Conservation (phyloP, 2,888 invertebrate species). For the Xestoiulus laeticollis region DNA sequence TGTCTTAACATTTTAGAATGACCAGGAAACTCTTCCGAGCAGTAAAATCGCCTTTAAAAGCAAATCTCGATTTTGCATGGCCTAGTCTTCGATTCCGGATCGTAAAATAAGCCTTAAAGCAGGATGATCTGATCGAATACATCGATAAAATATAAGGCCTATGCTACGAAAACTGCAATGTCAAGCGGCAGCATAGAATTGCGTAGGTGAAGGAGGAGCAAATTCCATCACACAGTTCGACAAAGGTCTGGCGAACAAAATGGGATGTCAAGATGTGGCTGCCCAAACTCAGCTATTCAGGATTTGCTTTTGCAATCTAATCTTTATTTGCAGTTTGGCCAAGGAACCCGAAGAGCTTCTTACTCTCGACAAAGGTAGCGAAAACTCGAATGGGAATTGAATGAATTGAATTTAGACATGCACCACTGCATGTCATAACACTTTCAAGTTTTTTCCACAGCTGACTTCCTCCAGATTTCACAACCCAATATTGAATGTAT, state of each 20-base stretch:
- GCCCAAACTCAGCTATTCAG: background rate
- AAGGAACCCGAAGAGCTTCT: slow-evolving; percentile 10
- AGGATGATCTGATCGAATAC: slow-evolving; percentile 30
- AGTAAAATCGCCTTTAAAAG: background rate
- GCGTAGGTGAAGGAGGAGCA: background rate
- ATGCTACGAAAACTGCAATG: background rate
- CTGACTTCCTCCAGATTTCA: background rate
- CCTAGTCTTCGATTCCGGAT: background rate
- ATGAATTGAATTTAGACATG: background rate
- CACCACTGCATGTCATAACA: background rate
- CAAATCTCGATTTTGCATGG: slow-evolving; percentile 2
- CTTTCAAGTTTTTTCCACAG: background rate
- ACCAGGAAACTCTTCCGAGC: background rate
- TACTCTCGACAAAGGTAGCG: background rate
- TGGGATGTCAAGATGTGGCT: slow-evolving; percentile 10
- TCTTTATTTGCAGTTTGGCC: slow-evolving; percentile 28
- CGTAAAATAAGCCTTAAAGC: slow-evolving; percentile 1
- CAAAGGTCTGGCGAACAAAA: slow-evolving; percentile 20
- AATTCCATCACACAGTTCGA: background rate
- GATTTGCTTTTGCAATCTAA: slow-evolving; percentile 25
- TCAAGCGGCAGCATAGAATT: background rate
- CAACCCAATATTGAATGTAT: background rate
- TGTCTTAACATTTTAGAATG: background rate
- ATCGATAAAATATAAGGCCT: slow-evolving; percentile 28
- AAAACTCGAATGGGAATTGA: background rate